A percentile compares a stretch with the other conserved stretches of the same genome.
phyloP scores from a whole-genome alignment of 2,797 vertebrate genomes.

The Scolopax rusticola region DNA sequence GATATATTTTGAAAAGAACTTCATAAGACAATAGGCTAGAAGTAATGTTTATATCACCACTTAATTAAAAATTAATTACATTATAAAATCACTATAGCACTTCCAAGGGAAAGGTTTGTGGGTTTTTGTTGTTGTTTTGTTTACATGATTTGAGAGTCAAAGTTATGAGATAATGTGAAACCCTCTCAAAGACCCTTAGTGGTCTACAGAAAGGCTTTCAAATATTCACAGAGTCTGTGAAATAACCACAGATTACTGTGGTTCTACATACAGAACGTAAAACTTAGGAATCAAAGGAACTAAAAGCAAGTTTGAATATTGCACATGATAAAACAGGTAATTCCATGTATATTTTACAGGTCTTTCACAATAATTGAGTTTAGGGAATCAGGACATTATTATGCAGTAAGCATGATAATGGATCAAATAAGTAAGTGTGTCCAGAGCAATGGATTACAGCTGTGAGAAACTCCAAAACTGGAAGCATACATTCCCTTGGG shows the following conservation, averaged over 20 bases:
- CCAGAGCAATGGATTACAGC: neutral
- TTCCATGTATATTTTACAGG: neutral
- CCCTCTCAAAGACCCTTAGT: neutral
- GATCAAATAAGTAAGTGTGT: neutral
- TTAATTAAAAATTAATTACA: neutral
- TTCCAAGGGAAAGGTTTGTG: neutral
- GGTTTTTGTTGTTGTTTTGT: accelerated
- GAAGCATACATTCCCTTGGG: neutral
- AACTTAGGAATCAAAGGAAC: neutral
- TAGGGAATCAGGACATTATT: neutral
- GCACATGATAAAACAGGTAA: neutral
- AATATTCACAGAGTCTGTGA: neutral
- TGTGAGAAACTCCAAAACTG: neutral
- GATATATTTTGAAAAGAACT: neutral
- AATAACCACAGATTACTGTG: neutral
- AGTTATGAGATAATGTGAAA: neutral
- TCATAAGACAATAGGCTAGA: neutral
- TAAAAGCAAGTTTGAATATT: neutral
- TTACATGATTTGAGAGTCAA: neutral
- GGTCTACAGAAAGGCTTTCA: neutral
- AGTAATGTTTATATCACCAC: neutral
- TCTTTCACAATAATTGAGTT: neutral
- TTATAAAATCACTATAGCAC: neutral
- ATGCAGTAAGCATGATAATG: neutral
- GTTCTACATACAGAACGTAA: neutral